phyloP scores from a whole-genome alignment of 2,113 vertebrate genomes.

The Antennarius striatus region DNA sequence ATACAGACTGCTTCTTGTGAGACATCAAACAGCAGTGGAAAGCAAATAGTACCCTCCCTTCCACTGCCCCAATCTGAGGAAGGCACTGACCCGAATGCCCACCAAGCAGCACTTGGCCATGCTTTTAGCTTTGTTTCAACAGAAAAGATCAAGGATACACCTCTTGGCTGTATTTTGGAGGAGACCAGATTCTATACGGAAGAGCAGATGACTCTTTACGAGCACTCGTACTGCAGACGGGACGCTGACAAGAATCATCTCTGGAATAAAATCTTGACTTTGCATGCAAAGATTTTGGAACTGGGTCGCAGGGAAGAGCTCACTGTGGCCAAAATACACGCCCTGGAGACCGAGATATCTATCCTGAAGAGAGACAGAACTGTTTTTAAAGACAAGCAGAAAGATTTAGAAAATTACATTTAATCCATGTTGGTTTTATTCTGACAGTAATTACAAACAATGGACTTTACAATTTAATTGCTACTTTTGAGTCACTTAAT shows the following conservation, averaged over 20 bases:
- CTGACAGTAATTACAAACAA: too few relatives aligned
- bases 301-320: constrained; percentile 84
- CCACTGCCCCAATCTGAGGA: neutral
- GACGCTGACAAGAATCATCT: constrained; percentile 81
- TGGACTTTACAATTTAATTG: neutral
- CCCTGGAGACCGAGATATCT: constrained; percentile 80
- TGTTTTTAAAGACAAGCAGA: constrained; percentile 83
- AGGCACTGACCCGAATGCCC: constrained; percentile 12
- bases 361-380: constrained; percentile 81
- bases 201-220: constrained; percentile 74
- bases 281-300: constrained; percentile 84
- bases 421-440: constrained; percentile 46
- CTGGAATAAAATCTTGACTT: constrained; percentile 84
- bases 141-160: constrained; percentile 25
- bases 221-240: constrained; percentile 84
- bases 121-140: constrained; percentile 41
- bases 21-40: constrained; percentile 2
- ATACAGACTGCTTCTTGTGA: constrained; percentile 13
- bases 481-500: too few relatives aligned
- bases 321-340: constrained; percentile 81
- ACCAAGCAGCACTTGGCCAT: constrained; percentile 32
- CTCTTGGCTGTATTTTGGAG: neutral
- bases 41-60: neutral
- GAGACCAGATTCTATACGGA: neutral
- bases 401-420: constrained; percentile 52